phyloP scores from a whole-genome alignment of 2,888 invertebrate species.

The Acrobasis suavella region DNA sequence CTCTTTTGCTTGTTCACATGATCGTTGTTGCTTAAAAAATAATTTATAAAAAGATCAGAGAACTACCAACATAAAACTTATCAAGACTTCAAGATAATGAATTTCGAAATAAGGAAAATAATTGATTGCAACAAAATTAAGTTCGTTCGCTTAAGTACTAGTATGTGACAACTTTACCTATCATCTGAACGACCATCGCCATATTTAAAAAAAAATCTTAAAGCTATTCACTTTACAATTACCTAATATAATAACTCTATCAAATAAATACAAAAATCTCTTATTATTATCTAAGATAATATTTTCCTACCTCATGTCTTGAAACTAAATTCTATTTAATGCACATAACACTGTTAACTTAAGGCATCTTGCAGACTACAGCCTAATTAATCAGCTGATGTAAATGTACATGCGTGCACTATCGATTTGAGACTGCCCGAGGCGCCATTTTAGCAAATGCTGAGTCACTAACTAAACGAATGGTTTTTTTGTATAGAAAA shows the following conservation, averaged over 20 bases:
- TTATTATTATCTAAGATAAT: constrained; percentile 79
- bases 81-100: background rate
- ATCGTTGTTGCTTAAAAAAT: constrained; percentile 6
- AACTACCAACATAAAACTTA: constrained; percentile 31
- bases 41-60: constrained; percentile 26
- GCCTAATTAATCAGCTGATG: too few relatives aligned
- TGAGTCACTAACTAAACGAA: too few relatives aligned
- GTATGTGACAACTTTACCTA: constrained; percentile 61
- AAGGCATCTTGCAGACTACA: constrained; percentile 29
- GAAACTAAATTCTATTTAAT: constrained; percentile 77
- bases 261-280: constrained; percentile 82
- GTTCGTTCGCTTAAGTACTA: constrained; percentile 74
- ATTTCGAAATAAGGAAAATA: constrained; percentile 27
- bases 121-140: constrained; percentile 62
- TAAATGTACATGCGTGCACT: too few relatives aligned
- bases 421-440: too few relatives aligned
- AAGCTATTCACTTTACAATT: constrained; percentile 79
- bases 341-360: constrained; percentile 63
- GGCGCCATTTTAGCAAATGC: too few relatives aligned
- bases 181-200: constrained; percentile 75
- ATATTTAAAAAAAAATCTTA: constrained; percentile 74
- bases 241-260: constrained; percentile 82
- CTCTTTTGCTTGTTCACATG: constrained; percentile 53
- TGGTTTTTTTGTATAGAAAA: too few relatives aligned
- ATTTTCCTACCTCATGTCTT: constrained; percentile 79